Base-by-base conservation (phyloP, 2,113 vertebrate genomes). In the Procapra przewalskii region DNA sequence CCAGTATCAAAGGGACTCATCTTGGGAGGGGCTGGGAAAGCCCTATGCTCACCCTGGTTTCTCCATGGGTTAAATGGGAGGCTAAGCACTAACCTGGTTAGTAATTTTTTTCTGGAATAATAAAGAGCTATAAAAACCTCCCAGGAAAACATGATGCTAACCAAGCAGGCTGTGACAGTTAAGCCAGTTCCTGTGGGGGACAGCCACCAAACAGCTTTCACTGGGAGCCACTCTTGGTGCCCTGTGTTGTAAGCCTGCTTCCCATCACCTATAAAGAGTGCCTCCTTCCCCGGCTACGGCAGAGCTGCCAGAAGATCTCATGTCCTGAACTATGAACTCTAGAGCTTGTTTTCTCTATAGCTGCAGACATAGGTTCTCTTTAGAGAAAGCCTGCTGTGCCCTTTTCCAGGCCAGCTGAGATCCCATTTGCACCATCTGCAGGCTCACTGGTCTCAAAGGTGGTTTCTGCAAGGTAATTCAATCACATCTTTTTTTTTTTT, bases 401-500 rank as follows among this genome's bases (percentile, higher is more conserved):
- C 19, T n/a, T 67, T 94, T 97, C 93, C 62, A 90, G 67, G 27
- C 40, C 36, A 33, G 50, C 54, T 77, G 85, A 87, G 82, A 67
- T 90, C 36, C 67, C 54, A 45, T 75, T 79, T 89, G 52, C 7
- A 86, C 77, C 54, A 40, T 59, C 79, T 89, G 52, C 6, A 86
- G 40, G 67, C 82, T 96, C 36, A 31, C 52, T 89, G 57, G 45
- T 94, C 92, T 95, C 92, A 83, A 94, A 98, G 95, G 88, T 94
- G 80, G 45, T 95, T 96, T 97, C 92, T 97, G 50, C 50, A 98
- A 96, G 80, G 71, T 81, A 89, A 83, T 96, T 90, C 93, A 83
- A 91, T 95, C 77, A 93, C 94, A 93, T 81, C 45, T 21, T 81
- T 81, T 81, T 82, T 43, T 80, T 81, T 43, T 57, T 82, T 62